These are phyloP conservation scores for human (Homo sapiens) DNA, from an alignment of 2,113 vertebrate genomes.

Conservation along the genomic window DNA sequence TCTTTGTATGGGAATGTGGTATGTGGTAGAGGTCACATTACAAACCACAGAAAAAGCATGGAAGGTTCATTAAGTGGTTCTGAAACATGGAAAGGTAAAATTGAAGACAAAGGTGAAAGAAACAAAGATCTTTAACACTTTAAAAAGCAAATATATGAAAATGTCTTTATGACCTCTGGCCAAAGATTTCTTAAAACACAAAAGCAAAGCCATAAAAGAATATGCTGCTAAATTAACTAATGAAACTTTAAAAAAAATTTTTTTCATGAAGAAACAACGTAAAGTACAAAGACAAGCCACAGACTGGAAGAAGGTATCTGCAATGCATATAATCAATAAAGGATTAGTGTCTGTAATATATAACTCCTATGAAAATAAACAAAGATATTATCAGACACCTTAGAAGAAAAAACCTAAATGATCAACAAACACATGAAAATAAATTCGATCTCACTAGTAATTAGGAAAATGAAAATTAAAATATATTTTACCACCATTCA, in stretches of 20 bases:
- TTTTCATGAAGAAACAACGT: neutral
- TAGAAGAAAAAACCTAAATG: neutral
- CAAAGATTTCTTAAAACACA: slow-evolving; percentile 19
- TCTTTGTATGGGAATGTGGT: neutral
- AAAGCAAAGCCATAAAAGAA: neutral
- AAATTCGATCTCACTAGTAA: neutral
- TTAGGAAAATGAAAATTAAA: slow-evolving; percentile 24
- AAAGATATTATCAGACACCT: neutral
- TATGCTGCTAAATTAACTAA: neutral
- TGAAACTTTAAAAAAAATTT: neutral
- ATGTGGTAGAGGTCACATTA: too few relatives aligned
- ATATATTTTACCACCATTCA: neutral
- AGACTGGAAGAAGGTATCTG: neutral
- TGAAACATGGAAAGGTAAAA: neutral
- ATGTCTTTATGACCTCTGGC: neutral
- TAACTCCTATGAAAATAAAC: neutral
- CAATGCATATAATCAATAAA: neutral
- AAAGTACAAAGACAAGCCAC: neutral
- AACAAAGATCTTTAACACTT: neutral
- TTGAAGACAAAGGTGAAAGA: neutral
- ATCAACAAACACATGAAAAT: neutral
- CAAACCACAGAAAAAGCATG: neutral
- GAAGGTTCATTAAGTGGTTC: neutral
- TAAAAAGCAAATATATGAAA: neutral
- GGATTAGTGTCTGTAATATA: neutral